A percentile compares a stretch with the other conserved stretches of the same genome.
Conservation (phyloP, 1,140 invertebrate genomes). For the Plodia interpunctella region DNA sequence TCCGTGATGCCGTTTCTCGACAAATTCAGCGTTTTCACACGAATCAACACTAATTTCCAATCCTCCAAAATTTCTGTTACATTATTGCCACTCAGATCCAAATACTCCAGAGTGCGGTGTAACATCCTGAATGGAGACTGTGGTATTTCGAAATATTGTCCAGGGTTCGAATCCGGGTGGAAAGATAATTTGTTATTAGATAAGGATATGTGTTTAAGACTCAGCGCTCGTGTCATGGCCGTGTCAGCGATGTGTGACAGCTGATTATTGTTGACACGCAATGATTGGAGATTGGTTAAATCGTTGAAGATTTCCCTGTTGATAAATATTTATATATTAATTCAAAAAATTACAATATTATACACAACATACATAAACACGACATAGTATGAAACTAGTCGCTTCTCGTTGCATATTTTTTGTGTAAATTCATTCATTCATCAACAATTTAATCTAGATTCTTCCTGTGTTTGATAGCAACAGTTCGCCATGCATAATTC, state of each 20-base stretch:
- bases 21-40: not conserved
- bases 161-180: not conserved
- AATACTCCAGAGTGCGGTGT: not conserved
- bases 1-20: not conserved
- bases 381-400: too few species aligned
- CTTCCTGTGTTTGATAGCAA: too few species aligned
- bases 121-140: not conserved
- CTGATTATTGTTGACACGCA: not conserved
- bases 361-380: too few species aligned
- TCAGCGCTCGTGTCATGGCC: not conserved
- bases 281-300: not conserved
- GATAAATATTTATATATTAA: too few species aligned
- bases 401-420: too few species aligned
- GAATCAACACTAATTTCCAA: not conserved
- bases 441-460: too few species aligned
- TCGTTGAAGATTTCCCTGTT: not conserved
- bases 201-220: not conserved
- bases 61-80: not conserved
- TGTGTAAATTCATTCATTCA: too few species aligned
- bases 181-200: not conserved
- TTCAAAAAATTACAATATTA: too few species aligned
- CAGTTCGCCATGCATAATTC: too few species aligned
- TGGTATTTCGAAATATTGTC: not conserved
- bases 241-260: not conserved
- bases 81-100: not conserved